Percentiles rank a stretch among this genome's conserved stretches.
Conservation (phyloP, 2,888 invertebrate genomes). For the Lissocephala sabroskyi region DNA sequence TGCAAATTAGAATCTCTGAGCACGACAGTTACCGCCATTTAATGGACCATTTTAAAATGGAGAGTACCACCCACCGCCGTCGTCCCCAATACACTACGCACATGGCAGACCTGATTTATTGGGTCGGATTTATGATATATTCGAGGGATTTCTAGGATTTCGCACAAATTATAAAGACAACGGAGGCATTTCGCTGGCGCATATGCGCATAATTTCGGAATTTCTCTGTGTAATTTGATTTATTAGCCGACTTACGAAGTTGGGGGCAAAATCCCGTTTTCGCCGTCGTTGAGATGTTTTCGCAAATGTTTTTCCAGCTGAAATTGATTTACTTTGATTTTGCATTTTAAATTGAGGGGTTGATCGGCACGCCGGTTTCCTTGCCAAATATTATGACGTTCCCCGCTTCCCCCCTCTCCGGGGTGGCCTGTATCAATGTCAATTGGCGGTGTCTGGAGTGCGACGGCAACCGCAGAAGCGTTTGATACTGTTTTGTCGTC, state of each 20-base stretch:
- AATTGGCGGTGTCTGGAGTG: conserved; percentile 17
- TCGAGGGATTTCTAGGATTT: conserved; percentile 54
- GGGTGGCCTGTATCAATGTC: too few relatives aligned
- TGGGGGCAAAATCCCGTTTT: not conserved
- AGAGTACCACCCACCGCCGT: conserved; percentile 11
- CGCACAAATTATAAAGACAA: conserved; percentile 44
- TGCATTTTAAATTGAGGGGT: conserved; percentile 60
- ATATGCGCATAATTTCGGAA: conserved; percentile 55
- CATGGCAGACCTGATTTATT: conserved; percentile 42
- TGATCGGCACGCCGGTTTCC: too few relatives aligned
- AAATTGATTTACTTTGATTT: conserved; percentile 71
- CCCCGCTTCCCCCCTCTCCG: too few relatives aligned
- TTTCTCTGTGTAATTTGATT: conserved; percentile 58
- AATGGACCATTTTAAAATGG: conserved; percentile 41
- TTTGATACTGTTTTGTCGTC: conserved; percentile 21
- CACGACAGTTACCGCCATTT: conserved; percentile 38
- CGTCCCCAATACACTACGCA: not conserved
- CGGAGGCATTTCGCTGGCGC: conserved; percentile 20
- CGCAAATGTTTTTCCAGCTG: conserved; percentile 37
- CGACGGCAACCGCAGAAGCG: not conserved
- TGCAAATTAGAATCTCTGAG: conserved; percentile 51
- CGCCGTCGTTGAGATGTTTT: conserved; percentile 3
- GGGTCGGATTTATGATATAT: conserved; percentile 51
- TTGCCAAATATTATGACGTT: conserved; percentile 18
- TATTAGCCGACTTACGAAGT: conserved; percentile 57